These are phyloP conservation scores for Melospiza georgiana DNA, from an alignment of 2,113 vertebrate genomes.

Conservation along the genomic window DNA sequence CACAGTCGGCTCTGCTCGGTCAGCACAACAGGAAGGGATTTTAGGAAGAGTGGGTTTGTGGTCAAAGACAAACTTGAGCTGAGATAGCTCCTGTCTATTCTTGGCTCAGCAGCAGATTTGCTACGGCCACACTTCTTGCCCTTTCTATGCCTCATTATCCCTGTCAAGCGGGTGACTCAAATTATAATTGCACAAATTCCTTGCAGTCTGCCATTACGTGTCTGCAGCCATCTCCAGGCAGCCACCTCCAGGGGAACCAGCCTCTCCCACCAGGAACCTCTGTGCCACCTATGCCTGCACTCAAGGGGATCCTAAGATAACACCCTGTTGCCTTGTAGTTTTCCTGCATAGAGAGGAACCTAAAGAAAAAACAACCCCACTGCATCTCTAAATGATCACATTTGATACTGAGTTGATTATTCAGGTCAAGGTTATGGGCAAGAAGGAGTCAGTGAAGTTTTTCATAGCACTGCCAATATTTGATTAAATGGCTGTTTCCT, in stretches of 20 bases:
- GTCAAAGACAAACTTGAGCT: not conserved
- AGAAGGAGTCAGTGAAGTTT: not conserved
- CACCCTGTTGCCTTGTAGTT: rapidly evolving
- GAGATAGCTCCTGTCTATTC: constrained; percentile 12
- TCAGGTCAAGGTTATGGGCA: not conserved
- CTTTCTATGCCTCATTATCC: constrained; percentile 52
- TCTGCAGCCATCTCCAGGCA: not conserved
- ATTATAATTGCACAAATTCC: constrained; percentile 33
- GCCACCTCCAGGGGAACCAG: not conserved
- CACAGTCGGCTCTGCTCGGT: not conserved
- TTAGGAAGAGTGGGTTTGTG: constrained; percentile 39
- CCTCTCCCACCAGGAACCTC: not conserved
- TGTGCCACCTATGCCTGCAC: not conserved
- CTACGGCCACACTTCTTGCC: not conserved
- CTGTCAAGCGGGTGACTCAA: constrained; percentile 32
- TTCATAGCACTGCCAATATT: not conserved
- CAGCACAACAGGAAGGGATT: not conserved
- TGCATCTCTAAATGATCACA: not conserved
- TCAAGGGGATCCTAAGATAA: not conserved
- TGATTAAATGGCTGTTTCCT: not conserved
- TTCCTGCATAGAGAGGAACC: not conserved
- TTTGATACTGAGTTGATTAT: not conserved
- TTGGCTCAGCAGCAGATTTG: constrained; percentile 37
- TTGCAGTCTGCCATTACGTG: not conserved
- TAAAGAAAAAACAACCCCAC: not conserved